Evolutionary conservation across 2,797 vertebrate genomes (phyloP).

Genomic region (Chaenodraco wilsoni): DNA sequence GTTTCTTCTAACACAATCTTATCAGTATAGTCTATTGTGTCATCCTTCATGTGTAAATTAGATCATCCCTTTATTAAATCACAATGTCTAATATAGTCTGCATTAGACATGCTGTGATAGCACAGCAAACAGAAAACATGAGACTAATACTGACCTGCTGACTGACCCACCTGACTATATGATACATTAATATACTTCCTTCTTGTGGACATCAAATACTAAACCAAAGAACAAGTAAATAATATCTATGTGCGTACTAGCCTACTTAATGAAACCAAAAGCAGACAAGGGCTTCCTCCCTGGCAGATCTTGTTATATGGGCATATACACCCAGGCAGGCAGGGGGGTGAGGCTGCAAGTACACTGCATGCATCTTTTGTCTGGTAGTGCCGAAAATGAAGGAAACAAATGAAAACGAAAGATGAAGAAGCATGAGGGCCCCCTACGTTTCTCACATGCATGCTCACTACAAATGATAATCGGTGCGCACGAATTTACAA

Average conservation of each 20-base stretch:
- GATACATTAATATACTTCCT: neutral
- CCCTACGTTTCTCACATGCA: constrained; percentile 8
- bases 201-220: constrained; percentile 9
- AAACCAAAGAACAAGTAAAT: neutral
- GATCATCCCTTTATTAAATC: neutral
- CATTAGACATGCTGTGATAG: constrained; percentile 10
- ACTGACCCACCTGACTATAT: constrained; percentile 17
- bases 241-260: neutral
- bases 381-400: constrained; percentile 55
- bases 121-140: constrained; percentile 23
- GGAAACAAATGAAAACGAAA: neutral
- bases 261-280: constrained; percentile 31
- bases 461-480: constrained; percentile 10
- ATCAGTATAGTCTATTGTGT: neutral
- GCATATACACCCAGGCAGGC: constrained; percentile 25
- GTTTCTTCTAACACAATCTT: neutral
- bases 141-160: constrained; percentile 36
- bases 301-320: constrained; percentile 37
- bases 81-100: constrained; percentile 26
- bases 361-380: constrained; percentile 80
- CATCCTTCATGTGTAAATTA: neutral
- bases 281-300: constrained; percentile 20
- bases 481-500: neutral
- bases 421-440: neutral
- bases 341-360: constrained; percentile 57